A percentile compares a stretch with the other conserved stretches of the same genome.
Conservation (phyloP, 2,797 vertebrate species). For the Pseudopleuronectes americanus region DNA sequence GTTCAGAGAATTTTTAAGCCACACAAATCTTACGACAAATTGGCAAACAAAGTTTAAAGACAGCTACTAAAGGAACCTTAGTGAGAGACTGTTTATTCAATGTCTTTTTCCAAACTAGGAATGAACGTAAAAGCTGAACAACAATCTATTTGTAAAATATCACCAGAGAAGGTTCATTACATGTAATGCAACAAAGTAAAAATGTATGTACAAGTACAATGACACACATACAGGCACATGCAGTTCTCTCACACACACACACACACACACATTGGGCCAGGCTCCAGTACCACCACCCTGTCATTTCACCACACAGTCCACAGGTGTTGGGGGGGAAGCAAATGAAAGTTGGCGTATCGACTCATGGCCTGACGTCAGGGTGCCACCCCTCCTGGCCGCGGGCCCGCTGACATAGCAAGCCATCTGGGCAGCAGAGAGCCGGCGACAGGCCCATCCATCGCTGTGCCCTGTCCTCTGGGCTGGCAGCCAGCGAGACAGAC, state of each 20-base stretch:
- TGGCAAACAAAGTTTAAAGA: too few species aligned
- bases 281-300: slow-evolving; percentile 37
- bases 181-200: neutral
- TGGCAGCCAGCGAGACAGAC: slow-evolving; percentile 66
- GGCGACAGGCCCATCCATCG: slow-evolving; percentile 66
- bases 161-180: too few species aligned
- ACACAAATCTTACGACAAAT: too few species aligned
- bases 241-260: neutral
- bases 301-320: slow-evolving; percentile 54
- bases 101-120: too few species aligned
- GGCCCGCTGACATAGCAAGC: slow-evolving; percentile 63
- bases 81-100: too few species aligned
- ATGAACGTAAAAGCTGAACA: too few species aligned
- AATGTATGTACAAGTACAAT: slow-evolving; percentile 4
- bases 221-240: slow-evolving; percentile 1
- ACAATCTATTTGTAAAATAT: too few species aligned
- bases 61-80: too few species aligned
- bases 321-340: slow-evolving; percentile 65
- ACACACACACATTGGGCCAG: neutral
- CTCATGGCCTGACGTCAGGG: slow-evolving; percentile 64
- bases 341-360: slow-evolving; percentile 63
- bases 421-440: slow-evolving; percentile 73
- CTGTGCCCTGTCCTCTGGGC: slow-evolving; percentile 66
- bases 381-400: slow-evolving; percentile 65
- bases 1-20: too few species aligned